Percentiles rank a stretch among this genome's conserved stretches.
Evolutionary conservation across 2,113 vertebrate species (phyloP).

Genomic region (Atrichornis clamosus): DNA sequence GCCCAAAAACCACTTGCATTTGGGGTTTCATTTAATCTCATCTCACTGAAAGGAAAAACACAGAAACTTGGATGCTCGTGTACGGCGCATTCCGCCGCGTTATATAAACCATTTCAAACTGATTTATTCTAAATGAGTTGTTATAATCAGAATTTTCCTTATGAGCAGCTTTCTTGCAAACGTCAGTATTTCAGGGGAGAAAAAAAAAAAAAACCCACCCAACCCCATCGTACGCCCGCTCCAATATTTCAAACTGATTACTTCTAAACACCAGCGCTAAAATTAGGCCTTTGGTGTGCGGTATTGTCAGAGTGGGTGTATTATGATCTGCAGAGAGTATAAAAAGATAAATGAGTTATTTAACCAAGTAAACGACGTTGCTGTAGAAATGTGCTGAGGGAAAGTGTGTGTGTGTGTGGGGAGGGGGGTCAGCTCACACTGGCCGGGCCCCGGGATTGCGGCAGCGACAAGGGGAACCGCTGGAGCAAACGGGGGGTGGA

Average conservation of each 20-base stretch:
- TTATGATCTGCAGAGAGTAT: slow-evolving; percentile 52
- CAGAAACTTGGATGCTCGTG: slow-evolving; percentile 15
- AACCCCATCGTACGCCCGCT: neutral
- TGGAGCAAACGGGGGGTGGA: fast-evolving
- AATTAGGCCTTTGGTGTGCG: slow-evolving; percentile 63
- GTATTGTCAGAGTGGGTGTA: slow-evolving; percentile 55
- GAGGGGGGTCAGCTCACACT: neutral
- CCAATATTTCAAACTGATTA: slow-evolving; percentile 71
- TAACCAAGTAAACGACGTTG: slow-evolving; percentile 48
- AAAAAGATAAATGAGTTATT: slow-evolving; percentile 69
- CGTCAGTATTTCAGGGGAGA: slow-evolving; percentile 44
- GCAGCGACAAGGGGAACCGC: neutral
- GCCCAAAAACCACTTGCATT: slow-evolving; percentile 39
- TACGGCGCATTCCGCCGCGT: neutral
- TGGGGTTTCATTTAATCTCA: slow-evolving; percentile 62
- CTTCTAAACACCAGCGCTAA: slow-evolving; percentile 66
- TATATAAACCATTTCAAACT: slow-evolving; percentile 53
- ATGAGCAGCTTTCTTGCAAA: slow-evolving; percentile 66
- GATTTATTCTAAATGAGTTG: slow-evolving; percentile 70
- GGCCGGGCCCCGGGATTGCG: neutral
- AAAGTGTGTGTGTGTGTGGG: neutral
- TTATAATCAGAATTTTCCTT: slow-evolving; percentile 69
- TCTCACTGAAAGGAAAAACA: slow-evolving; percentile 18
- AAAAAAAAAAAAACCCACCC: neutral
- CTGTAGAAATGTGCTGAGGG: slow-evolving; percentile 25